Percentiles rank a stretch among this genome's conserved stretches.
Conservation (phyloP, 2,888 invertebrate genomes). For the Aspidapion aeneum region DNA sequence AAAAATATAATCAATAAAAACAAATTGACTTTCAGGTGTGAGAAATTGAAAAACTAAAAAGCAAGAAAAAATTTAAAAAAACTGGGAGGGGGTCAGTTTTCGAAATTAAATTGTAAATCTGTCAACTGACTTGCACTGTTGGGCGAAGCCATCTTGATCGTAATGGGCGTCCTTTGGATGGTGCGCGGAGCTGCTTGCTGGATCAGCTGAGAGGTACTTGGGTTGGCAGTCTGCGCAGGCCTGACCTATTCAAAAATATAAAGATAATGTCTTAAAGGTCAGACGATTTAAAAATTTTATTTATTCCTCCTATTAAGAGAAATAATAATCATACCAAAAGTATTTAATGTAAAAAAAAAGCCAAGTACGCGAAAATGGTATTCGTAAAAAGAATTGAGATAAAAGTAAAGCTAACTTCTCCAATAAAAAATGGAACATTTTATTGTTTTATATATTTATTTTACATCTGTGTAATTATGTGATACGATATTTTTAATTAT, state of each 20-base stretch:
- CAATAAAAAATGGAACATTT: background rate
- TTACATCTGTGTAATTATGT: no score
- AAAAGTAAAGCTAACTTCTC: no score
- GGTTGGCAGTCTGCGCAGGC: constrained; percentile 36
- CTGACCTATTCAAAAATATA: constrained; percentile 23
- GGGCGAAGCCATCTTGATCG: constrained; percentile 46
- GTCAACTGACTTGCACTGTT: constrained; percentile 47
- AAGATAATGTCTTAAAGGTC: background rate
- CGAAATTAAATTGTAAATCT: constrained; percentile 43
- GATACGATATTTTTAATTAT: no score
- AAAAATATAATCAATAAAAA: no score
- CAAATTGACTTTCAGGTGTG: no score
- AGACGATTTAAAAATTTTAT: background rate
- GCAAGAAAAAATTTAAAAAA: background rate
- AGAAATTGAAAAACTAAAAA: background rate
- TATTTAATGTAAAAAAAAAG: no score
- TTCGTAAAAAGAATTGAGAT: no score
- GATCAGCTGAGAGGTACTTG: constrained; percentile 30
- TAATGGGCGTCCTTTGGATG: constrained; percentile 45
- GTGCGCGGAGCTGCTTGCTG: constrained; percentile 29
- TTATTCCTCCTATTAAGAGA: no score
- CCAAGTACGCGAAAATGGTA: no score
- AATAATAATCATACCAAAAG: no score
- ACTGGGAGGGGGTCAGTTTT: background rate
- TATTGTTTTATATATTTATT: background rate